Evolutionary conservation across 1,140 invertebrate genomes (phyloP), one percentile per base, ranked within the genome.

Genomic region (Drosophila pectinifera): DNA sequence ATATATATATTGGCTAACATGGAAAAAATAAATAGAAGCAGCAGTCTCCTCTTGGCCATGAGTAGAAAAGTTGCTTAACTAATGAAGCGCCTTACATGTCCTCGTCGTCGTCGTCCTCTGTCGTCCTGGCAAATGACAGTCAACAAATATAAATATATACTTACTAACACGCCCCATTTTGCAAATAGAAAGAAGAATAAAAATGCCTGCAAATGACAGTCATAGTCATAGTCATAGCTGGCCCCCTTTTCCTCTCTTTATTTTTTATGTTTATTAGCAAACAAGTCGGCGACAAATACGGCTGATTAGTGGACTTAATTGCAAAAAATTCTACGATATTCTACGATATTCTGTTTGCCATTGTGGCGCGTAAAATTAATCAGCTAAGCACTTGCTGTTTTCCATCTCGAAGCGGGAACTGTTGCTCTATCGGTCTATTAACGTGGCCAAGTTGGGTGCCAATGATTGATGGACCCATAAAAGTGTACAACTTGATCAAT

Each of bases 51-150:
- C 16, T 18, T n/a, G 34, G 24, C 51, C 38, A 16, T 54, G 51
- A 55, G 53, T 38, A 59, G 38, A 63, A 62, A 63, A 63, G 64
- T 68, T 65, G 64, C 59, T 68, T 68, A 68, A 68, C 64, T 68
- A 68, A 68, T 68, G 64, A 68, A 68, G 64, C 45, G 64, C 46
- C 63, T 48, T 63, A 26, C 49, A 62, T 59, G 36, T 59, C 59
- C 16, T 57, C 49, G 49, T 38, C 14, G 36, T 14, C 36, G 5
- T 38, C 13, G 34, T 36, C 34, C 34, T 3, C 14, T 11, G 36
- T n/a, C 14, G 36, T n/a, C n/a, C 5, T n/a, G 36, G 36, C 36
- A 38, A 38, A 53, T 61, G 57, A 61, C 57, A 61, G 45, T 61
- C 43, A 61, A 61, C 57, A 61, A 53, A 51, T 51, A 22, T 10